Conservation (phyloP, 2,888 invertebrate species). For the Hofmannophila pseudospretella region DNA sequence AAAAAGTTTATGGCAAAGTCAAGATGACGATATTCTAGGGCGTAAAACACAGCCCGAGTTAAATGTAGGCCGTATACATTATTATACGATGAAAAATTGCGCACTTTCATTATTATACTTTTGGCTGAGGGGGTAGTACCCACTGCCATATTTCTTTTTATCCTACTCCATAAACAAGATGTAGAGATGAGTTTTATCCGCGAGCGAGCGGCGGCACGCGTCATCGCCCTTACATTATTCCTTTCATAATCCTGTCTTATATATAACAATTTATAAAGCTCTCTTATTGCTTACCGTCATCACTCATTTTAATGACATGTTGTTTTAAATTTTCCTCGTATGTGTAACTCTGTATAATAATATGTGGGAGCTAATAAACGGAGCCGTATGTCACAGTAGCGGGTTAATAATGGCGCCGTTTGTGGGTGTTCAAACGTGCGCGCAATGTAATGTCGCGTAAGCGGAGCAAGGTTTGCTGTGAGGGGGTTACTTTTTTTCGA, state of each 20-base stretch:
- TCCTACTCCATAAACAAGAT: constrained; percentile 32
- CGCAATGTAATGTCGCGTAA: constrained; percentile 12
- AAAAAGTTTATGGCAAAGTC: constrained; percentile 19
- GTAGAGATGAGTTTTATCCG: constrained; percentile 28
- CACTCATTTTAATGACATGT: constrained; percentile 34
- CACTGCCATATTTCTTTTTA: constrained; percentile 27
- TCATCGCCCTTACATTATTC: constrained; percentile 29
- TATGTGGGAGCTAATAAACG: constrained; percentile 26
- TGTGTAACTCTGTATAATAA: constrained; percentile 14
- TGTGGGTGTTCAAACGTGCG: constrained; percentile 18
- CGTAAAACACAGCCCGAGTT: constrained; percentile 1
- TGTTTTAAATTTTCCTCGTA: constrained; percentile 32
- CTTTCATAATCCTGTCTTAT: constrained; percentile 27
- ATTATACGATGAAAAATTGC: constrained; percentile 14
- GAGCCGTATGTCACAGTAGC: constrained; percentile 23
- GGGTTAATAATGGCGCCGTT: constrained; percentile 25
- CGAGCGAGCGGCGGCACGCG: constrained; percentile 17
- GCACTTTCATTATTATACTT: constrained; percentile 23
- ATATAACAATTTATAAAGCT: constrained; percentile 35
- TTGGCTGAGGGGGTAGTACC: constrained; percentile 6
- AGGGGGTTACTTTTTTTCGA: no score
- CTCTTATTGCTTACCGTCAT: constrained; percentile 28
- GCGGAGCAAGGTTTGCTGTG: no score
- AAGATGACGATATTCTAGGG: constrained; percentile 11
- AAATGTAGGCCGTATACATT: constrained; percentile 14